Evolutionary conservation across 2,797 vertebrate genomes (phyloP), one percentile per base, ranked within the genome.

Genomic region (Trachops cirrhosus): DNA sequence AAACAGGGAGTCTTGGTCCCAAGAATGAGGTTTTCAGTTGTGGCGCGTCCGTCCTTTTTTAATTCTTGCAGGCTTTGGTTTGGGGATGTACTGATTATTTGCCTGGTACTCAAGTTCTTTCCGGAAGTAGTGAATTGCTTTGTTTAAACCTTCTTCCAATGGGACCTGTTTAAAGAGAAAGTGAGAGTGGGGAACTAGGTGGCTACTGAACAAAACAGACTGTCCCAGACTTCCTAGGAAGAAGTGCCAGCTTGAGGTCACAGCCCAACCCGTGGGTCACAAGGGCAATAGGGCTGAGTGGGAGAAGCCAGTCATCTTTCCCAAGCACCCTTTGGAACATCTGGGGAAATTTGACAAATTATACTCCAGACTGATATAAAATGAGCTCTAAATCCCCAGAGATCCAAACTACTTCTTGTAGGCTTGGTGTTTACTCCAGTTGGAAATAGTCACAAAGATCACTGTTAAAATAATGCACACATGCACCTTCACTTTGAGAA

Each of bases 81-180:
- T 99, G 97, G 99, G 99, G 98, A 99, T 99, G 98, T 99, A 99
- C 96, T 99, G 99, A 97, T 99, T 99, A 97, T 99, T 99, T 18
- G 99, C 99, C 98, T 99, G 99, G 98, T 99, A 99, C 96, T 99
- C 99, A 3, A 99, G 99, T 91, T 99, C 99, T 97, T 99, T 98
- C 89, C 99, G 99, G 98, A 99, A 99, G 98, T 99, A 99, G 98
- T 99, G 99, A 97, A 99, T 99, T 10, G 99, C 99, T 99, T 99
- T 99, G 98, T 99, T 99, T 96, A 99, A 98, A 44, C 99, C 99
- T 98, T 99, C 99, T 97, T 99, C 99, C 98, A 99, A 93, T 0
- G 99, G 99, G 34, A 99, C 99, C 99, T 99, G 97, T 96, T 94
- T 71, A 94, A 98, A 96, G 75, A 96, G 96, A 97, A 80, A 3